Conservation (phyloP, 2,888 invertebrate species). For the Lithophane semibrunnea region DNA sequence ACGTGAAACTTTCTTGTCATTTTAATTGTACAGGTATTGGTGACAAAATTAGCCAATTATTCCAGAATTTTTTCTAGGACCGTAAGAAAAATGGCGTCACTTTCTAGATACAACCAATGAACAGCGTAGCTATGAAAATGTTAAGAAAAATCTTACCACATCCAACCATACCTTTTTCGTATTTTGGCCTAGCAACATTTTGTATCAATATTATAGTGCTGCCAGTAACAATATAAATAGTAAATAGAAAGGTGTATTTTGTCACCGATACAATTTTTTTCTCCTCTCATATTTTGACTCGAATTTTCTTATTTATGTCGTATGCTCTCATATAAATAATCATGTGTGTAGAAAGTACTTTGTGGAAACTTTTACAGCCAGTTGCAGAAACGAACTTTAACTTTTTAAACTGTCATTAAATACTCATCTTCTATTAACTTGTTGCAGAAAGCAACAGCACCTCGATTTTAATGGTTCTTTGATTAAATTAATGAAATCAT, state of each 20-base stretch:
- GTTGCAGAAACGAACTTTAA: too few species aligned
- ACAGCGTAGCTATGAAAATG: neutral
- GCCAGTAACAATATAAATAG: neutral
- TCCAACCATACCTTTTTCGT: neutral
- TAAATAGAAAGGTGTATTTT: constrained; percentile 17
- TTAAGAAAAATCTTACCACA: neutral
- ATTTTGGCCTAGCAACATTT: constrained; percentile 6
- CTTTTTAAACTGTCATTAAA: too few species aligned
- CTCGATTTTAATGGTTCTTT: too few species aligned
- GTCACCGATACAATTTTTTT: constrained; percentile 3
- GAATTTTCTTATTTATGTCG: constrained; percentile 14
- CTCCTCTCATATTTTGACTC: neutral
- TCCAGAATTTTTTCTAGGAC: too few species aligned
- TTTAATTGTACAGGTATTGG: constrained; percentile 16
- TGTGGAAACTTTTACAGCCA: constrained; percentile 14
- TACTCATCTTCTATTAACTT: too few species aligned
- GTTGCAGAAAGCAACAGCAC: too few species aligned
- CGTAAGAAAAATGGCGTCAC: too few species aligned
- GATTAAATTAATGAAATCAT: too few species aligned
- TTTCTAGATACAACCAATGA: too few species aligned
- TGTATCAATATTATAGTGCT: neutral
- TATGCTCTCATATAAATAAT: constrained; percentile 20
- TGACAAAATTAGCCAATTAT: constrained; percentile 12
- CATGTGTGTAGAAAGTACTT: constrained; percentile 36
- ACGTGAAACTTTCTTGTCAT: constrained; percentile 46